phyloP scores from a whole-genome alignment of 2,797 vertebrate genomes.

The Spatula versicolor region DNA sequence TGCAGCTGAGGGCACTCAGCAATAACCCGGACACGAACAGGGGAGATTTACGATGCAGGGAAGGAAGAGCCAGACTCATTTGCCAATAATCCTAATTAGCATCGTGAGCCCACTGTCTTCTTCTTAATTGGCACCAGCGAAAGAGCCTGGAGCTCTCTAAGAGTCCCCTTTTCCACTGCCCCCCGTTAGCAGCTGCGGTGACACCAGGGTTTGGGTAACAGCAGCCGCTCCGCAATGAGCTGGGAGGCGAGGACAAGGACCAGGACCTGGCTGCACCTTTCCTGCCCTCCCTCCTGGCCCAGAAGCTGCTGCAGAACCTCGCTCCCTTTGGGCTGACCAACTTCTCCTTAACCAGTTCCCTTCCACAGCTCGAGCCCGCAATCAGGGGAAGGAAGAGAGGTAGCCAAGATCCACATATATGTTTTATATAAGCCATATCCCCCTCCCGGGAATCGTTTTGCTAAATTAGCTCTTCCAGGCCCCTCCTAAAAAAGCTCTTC shows the following conservation, averaged over 20 bases:
- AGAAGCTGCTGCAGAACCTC: not conserved
- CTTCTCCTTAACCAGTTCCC: not conserved
- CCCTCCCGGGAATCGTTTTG: slow-evolving; percentile 21
- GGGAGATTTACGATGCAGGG: not conserved
- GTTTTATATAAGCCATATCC: slow-evolving; percentile 44
- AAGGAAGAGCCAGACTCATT: not conserved
- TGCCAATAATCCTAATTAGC: slow-evolving; percentile 31
- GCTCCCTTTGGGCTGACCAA: not conserved
- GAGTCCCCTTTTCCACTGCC: rapidly evolving
- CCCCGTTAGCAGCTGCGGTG: not conserved
- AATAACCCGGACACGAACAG: not conserved
- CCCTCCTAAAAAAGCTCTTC: slow-evolving; percentile 66
- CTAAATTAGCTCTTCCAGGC: slow-evolving; percentile 52
- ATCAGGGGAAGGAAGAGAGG: not conserved
- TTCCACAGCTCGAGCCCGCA: not conserved
- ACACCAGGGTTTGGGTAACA: not conserved
- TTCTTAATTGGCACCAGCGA: not conserved
- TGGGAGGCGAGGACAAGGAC: not conserved
- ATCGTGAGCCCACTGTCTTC: not conserved
- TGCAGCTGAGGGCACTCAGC: not conserved
- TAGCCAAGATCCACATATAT: not conserved
- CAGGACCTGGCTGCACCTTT: not conserved
- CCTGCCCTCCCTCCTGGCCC: not conserved
- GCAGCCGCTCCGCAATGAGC: rapidly evolving
- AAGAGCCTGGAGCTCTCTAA: not conserved